phyloP scores from a whole-genome alignment of 1,140 invertebrate genomes.

The Drosophila serrata region DNA sequence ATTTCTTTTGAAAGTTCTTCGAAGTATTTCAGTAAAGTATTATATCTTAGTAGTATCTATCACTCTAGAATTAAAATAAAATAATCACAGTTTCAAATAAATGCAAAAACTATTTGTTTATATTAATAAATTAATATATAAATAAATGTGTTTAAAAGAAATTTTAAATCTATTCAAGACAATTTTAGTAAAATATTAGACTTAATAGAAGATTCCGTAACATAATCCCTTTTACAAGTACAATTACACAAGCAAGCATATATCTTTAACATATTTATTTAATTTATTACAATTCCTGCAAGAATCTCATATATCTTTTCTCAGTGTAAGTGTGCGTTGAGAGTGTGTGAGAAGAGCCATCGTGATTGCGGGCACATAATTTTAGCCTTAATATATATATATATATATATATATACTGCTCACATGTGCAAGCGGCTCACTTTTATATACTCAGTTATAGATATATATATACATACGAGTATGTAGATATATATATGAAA shows the following conservation, averaged over 20 bases:
- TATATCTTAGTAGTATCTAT: no score
- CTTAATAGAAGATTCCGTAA: background rate
- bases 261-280: background rate
- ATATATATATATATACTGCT: background rate
- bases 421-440: slow-evolving; percentile 13
- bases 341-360: slow-evolving; percentile 9
- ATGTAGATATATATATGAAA: slow-evolving; percentile 12
- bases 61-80: no score
- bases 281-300: background rate
- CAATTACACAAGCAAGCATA: background rate
- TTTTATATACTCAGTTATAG: slow-evolving; percentile 1
- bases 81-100: background rate
- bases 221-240: background rate
- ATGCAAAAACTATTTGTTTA: background rate
- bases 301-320: background rate
- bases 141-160: background rate
- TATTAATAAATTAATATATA: background rate
- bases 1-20: background rate
- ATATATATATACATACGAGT: background rate
- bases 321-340: slow-evolving; percentile 8
- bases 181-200: background rate
- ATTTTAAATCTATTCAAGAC: background rate
- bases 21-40: no score
- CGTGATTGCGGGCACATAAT: slow-evolving; percentile 52
- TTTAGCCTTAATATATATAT: slow-evolving; percentile 50